These are phyloP conservation scores for Sarcophaga bullata DNA, from an alignment of 1,140 invertebrate genomes.

Conservation along the genomic window DNA sequence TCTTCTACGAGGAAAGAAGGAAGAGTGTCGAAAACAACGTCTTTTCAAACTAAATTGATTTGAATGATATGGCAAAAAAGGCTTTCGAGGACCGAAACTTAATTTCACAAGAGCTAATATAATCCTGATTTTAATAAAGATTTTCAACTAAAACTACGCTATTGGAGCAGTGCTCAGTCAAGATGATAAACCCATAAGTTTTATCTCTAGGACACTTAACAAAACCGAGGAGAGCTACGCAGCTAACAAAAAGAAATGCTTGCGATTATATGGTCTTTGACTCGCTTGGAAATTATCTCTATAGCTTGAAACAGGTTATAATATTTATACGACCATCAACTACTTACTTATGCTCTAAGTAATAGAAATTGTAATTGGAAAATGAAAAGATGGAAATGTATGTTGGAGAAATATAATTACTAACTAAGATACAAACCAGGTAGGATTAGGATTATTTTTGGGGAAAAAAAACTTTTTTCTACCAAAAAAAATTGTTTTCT, in stretches of 20 bases:
- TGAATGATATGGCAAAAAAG: slow-evolving; percentile 28
- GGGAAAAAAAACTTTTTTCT: too few species aligned
- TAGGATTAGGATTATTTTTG: too few species aligned
- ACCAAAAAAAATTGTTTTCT: too few species aligned
- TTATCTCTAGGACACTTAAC: not conserved
- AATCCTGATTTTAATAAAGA: slow-evolving; percentile 26
- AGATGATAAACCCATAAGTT: slow-evolving; percentile 3
- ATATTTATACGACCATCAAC: too few species aligned
- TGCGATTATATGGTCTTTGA: slow-evolving; percentile 39
- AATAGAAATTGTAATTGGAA: slow-evolving; percentile 60
- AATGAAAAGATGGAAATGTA: too few species aligned
- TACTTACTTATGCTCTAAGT: slow-evolving; percentile 59
- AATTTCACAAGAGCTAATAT: slow-evolving; percentile 17
- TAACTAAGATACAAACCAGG: slow-evolving; percentile 64
- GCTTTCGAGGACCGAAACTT: slow-evolving; percentile 40
- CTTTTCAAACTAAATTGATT: not conserved
- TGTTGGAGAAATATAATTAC: slow-evolving; percentile 59
- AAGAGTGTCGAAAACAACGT: slow-evolving; percentile 16
- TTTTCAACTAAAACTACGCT: too few species aligned
- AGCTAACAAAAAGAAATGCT: slow-evolving; percentile 43
- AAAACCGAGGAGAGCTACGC: slow-evolving; percentile 43
- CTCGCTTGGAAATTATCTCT: not conserved
- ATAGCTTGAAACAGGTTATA: not conserved
- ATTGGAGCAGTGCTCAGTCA: too few species aligned
- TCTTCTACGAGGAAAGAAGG: slow-evolving; percentile 33